Evolutionary conservation across 2,113 vertebrate species (phyloP).

Genomic region (Hippopotamus amphibius): DNA sequence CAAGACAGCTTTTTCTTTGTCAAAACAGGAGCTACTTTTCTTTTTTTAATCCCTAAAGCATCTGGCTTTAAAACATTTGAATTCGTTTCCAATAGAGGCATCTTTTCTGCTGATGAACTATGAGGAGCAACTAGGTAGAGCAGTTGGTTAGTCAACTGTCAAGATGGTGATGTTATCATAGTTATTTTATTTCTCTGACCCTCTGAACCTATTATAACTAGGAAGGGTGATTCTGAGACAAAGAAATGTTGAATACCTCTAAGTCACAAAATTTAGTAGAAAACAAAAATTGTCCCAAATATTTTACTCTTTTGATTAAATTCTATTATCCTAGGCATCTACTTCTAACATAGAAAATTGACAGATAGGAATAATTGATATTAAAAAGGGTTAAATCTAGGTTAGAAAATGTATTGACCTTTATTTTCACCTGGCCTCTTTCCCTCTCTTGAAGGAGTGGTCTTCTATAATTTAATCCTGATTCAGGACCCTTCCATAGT

Average conservation of each 20-base stretch:
- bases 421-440: neutral
- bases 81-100: neutral
- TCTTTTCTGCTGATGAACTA: neutral
- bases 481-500: neutral
- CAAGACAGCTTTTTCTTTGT: neutral
- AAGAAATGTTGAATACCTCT: neutral
- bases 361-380: neutral
- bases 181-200: neutral
- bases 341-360: neutral
- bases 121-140: neutral
- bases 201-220: neutral
- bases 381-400: neutral
- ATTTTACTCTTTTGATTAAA: conserved; percentile 6
- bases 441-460: neutral
- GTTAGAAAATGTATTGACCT: neutral
- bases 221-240: neutral
- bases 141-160: neutral
- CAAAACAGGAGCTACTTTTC: neutral
- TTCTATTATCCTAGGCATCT: neutral
- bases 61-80: conserved; percentile 19
- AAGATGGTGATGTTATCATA: neutral
- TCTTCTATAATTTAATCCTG: neutral
- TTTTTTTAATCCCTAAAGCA: neutral
- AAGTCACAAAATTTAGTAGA: neutral
- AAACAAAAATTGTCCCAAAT: neutral